Evolutionary conservation across 2,888 invertebrate species (phyloP).

Genomic region (Miltochrista miniata): DNA sequence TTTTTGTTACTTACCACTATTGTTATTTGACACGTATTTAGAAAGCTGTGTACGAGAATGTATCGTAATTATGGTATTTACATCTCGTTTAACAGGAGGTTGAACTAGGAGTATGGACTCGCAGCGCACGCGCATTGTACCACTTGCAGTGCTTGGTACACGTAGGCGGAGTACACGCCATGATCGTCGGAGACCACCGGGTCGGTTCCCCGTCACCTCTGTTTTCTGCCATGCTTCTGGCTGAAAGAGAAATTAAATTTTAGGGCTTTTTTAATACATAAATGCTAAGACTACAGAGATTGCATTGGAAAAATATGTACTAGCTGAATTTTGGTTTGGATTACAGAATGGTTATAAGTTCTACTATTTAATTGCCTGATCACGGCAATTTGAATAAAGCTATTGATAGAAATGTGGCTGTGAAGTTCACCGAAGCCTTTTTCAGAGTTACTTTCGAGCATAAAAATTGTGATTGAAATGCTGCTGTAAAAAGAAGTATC

Average conservation of each 20-base stretch:
- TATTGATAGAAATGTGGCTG: no score
- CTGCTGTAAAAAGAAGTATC: no score
- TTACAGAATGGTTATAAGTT: no score
- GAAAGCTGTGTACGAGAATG: constrained; percentile 72
- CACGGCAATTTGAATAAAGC: no score
- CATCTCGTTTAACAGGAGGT: constrained; percentile 67
- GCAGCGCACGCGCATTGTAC: constrained; percentile 68
- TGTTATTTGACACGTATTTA: constrained; percentile 71
- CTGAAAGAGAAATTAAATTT: constrained; percentile 42
- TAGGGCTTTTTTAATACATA: not conserved
- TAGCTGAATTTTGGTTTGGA: no score
- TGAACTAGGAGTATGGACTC: constrained; percentile 67
- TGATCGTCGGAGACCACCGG: constrained; percentile 69
- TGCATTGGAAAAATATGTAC: no score
- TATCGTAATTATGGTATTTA: constrained; percentile 63
- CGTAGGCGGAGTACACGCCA: constrained; percentile 67
- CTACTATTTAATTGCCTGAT: no score
- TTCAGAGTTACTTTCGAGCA: no score
- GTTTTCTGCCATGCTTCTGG: constrained; percentile 73
- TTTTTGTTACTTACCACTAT: constrained; percentile 52
- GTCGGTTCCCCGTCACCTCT: constrained; percentile 57
- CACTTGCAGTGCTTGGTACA: constrained; percentile 66
- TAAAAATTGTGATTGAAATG: no score
- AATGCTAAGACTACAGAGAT: no score
- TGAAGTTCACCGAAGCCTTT: no score